Evolutionary conservation across 2,888 invertebrate species (phyloP).

Genomic region (Ommatoiulus sabulosus): DNA sequence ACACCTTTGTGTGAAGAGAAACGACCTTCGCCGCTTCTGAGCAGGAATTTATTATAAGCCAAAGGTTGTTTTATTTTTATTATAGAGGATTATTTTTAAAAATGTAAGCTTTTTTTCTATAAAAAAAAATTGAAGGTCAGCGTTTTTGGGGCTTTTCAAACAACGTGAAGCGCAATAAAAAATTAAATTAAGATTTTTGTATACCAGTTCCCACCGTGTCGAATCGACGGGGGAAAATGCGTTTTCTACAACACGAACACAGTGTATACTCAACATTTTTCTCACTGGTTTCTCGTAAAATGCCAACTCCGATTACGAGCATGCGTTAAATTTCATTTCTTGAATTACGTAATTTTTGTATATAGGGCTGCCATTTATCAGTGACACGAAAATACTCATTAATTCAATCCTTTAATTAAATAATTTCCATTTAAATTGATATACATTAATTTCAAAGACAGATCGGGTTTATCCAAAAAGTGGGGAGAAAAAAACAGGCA

Average conservation of each 20-base stretch:
- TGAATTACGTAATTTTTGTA: constrained; percentile 35
- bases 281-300: not conserved
- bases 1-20: constrained; percentile 35
- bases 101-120: constrained; percentile 29
- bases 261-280: constrained; percentile 10
- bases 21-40: constrained; percentile 39
- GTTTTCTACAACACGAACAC: not conserved
- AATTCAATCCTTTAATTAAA: constrained; percentile 46
- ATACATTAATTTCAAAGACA: constrained; percentile 33
- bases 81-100: constrained; percentile 44
- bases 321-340: constrained; percentile 22
- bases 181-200: constrained; percentile 47
- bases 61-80: constrained; percentile 39
- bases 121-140: constrained; percentile 27
- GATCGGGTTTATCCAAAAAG: constrained; percentile 27
- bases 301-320: constrained; percentile 13
- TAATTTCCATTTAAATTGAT: constrained; percentile 48
- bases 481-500: not conserved
- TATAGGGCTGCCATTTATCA: constrained; percentile 25
- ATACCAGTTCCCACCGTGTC: constrained; percentile 25
- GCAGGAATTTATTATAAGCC: constrained; percentile 18
- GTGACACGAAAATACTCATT: constrained; percentile 41
- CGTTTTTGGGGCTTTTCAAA: constrained; percentile 32
- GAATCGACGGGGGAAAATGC: constrained; percentile 37
- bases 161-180: constrained; percentile 32